Evolutionary conservation across 2,888 invertebrate species (phyloP).

Genomic region (Lycophotia porphyrea): DNA sequence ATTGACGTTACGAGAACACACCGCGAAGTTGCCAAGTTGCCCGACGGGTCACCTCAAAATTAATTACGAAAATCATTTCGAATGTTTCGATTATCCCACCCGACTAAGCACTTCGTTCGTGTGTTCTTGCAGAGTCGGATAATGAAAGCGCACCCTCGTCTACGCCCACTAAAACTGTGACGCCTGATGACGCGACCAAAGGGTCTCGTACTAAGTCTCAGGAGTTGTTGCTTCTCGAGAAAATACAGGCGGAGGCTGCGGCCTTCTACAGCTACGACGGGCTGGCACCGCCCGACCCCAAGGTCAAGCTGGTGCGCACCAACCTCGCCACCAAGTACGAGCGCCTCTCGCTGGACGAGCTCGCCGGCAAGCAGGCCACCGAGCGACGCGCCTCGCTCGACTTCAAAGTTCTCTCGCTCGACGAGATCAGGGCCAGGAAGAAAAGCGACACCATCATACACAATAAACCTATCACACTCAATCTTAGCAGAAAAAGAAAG

Average conservation of each 20-base stretch:
- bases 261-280: constrained; percentile 92
- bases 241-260: constrained; percentile 93
- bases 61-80: constrained; percentile 89
- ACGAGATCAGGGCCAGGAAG: constrained; percentile 88
- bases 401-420: constrained; percentile 87
- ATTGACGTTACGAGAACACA: constrained; percentile 83
- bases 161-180: constrained; percentile 89
- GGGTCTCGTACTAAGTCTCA: constrained; percentile 90
- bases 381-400: constrained; percentile 79
- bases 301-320: constrained; percentile 76
- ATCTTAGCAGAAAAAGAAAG: constrained; percentile 83
- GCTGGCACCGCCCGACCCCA: constrained; percentile 71
- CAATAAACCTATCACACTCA: constrained; percentile 80
- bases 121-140: constrained; percentile 95
- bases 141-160: constrained; percentile 92
- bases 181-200: constrained; percentile 77
- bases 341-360: constrained; percentile 88
- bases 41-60: constrained; percentile 85
- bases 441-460: constrained; percentile 75
- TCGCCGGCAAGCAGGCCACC: constrained; percentile 77
- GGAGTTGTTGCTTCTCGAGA: constrained; percentile 92
- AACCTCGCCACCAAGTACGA: constrained; percentile 84
- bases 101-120: constrained; percentile 83
- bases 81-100: constrained; percentile 63
- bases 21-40: constrained; percentile 74